Evolutionary conservation across 2,113 vertebrate species (phyloP).

Genomic region (Perccottus glenii): DNA sequence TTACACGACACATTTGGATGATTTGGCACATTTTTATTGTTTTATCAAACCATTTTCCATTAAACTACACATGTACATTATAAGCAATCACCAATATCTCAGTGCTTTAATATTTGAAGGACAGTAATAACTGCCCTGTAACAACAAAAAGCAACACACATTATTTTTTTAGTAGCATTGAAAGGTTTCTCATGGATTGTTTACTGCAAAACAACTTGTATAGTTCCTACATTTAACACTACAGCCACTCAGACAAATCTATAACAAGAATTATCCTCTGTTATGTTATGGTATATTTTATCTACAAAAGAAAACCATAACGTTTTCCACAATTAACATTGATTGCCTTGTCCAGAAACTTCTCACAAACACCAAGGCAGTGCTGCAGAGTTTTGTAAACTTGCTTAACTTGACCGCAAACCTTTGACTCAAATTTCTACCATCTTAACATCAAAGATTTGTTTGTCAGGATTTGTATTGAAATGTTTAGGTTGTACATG

Average conservation of each 20-base stretch:
- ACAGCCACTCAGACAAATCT: conserved; percentile 59
- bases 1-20: neutral
- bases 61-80: conserved; percentile 61
- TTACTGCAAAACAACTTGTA: neutral
- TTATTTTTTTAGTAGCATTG: conserved; percentile 21
- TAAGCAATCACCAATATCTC: conserved; percentile 44
- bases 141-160: conserved; percentile 34
- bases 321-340: conserved; percentile 20
- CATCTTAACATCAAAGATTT: neutral
- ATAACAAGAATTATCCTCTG: conserved; percentile 11
- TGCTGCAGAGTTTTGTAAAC: conserved; percentile 1
- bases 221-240: conserved; percentile 1
- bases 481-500: neutral
- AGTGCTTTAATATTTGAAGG: conserved; percentile 34
- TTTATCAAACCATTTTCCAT: conserved; percentile 53
- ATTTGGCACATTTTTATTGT: conserved; percentile 7
- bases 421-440: conserved; percentile 1
- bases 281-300: conserved; percentile 2
- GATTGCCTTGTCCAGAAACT: conserved; percentile 16
- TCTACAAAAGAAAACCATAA: conserved; percentile 3
- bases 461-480: neutral
- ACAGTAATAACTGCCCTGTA: conserved; percentile 39
- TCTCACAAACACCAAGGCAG: conserved; percentile 16
- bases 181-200: conserved; percentile 27
- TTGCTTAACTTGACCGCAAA: neutral